Conservation (phyloP, 2,888 invertebrate species). For the Tinea pellionella region DNA sequence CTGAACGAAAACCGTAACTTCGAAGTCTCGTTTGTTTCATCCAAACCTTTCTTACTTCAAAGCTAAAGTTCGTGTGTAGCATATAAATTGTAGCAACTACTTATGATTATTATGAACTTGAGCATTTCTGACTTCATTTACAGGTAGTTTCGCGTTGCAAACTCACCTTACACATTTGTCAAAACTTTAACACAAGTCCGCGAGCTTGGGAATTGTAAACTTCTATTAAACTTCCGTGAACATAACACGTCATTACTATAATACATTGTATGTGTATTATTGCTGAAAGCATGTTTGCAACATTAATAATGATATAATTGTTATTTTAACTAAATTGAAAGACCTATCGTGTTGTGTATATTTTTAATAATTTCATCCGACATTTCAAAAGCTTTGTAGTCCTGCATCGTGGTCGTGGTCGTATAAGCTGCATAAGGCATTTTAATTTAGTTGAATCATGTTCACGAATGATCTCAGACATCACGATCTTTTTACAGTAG, state of each 20-base stretch:
- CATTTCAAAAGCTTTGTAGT: no score
- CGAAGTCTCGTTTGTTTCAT: neutral
- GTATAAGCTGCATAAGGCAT: no score
- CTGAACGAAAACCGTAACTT: neutral
- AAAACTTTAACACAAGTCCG: conserved; percentile 18
- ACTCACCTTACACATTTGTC: conserved; percentile 22
- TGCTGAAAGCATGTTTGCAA: neutral
- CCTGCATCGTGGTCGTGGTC: no score
- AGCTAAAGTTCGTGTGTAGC: conserved; percentile 9
- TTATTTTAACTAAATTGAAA: no score
- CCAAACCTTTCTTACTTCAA: neutral
- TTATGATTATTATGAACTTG: conserved; percentile 20
- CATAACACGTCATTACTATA: neutral
- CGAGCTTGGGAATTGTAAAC: neutral
- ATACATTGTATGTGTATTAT: neutral
- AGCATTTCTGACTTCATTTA: conserved; percentile 19
- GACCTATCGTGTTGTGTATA: no score
- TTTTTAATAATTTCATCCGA: no score
- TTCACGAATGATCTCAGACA: no score
- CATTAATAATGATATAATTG: no score
- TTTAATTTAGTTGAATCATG: no score
- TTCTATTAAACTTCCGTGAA: neutral
- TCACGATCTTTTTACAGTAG: no score
- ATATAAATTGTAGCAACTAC: neutral
- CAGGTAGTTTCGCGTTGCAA: conserved; percentile 19